These are phyloP conservation scores for Drosophila mimica DNA, from an alignment of 2,888 invertebrate genomes.

Conservation along the genomic window DNA sequence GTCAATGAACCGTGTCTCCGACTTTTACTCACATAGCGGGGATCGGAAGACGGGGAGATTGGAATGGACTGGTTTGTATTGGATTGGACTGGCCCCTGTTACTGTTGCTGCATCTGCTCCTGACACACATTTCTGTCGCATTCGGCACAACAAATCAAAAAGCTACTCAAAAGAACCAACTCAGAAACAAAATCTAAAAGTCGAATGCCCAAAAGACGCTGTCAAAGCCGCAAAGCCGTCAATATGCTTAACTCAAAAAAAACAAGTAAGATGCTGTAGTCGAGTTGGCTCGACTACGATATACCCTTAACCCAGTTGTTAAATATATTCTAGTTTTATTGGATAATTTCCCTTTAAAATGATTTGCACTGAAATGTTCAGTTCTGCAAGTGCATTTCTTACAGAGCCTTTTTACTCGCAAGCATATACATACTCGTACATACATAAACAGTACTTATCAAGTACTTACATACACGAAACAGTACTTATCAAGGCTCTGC, in stretches of 20 bases:
- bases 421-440: no score
- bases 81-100: background rate
- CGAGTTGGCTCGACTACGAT: no score
- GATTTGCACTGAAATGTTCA: no score
- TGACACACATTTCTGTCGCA: conserved; percentile 55
- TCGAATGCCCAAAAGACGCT: conserved; percentile 31
- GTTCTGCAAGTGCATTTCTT: no score
- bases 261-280: background rate
- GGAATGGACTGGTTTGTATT: background rate
- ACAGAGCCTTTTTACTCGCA: no score
- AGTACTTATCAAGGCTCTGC: no score
- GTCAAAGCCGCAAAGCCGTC: conserved; percentile 62
- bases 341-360: no score
- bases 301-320: no score
- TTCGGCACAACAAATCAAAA: conserved; percentile 26
- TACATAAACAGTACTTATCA: no score
- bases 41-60: background rate
- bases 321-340: no score
- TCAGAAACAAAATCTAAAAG: conserved; percentile 27
- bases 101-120: conserved; percentile 48
- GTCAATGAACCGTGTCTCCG: conserved; percentile 66
- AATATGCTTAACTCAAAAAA: conserved; percentile 26
- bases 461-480: no score
- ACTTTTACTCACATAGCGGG: background rate
- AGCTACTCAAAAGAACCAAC: conserved; percentile 1